Conservation (phyloP, 2,113 vertebrate genomes). For the Phyllostomus hastatus region DNA sequence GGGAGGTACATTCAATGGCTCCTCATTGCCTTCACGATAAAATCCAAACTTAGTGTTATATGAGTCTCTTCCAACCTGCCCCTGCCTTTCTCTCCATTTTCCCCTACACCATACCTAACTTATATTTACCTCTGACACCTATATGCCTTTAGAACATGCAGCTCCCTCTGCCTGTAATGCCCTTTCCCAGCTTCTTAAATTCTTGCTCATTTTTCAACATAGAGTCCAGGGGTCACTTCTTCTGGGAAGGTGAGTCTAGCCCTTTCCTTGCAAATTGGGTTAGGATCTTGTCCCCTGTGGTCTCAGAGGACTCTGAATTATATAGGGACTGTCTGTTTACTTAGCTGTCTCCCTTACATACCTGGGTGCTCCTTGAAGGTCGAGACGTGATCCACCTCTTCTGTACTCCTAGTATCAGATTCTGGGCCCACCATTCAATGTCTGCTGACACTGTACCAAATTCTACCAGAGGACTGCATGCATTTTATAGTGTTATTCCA, state of each 20-base stretch:
- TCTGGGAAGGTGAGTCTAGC: background rate
- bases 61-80: background rate
- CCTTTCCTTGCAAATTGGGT: background rate
- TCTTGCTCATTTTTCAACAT: background rate
- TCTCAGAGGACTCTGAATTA: background rate
- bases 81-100: background rate
- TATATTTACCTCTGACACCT: background rate
- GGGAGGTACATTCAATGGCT: background rate
- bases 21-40: background rate
- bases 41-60: background rate
- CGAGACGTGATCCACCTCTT: background rate
- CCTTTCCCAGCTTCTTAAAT: background rate
- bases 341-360: background rate
- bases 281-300: background rate
- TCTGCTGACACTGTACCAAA: background rate
- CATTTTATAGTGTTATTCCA: background rate
- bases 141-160: background rate
- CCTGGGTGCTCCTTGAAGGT: background rate
- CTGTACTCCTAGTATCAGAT: background rate
- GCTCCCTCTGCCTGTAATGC: background rate
- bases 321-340: background rate
- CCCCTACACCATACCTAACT: background rate
- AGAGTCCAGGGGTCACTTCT: background rate
- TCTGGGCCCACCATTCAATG: background rate
- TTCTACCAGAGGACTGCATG: background rate